These are phyloP conservation scores for Busseola fusca DNA, from an alignment of 2,888 invertebrate genomes.

Conservation along the genomic window DNA sequence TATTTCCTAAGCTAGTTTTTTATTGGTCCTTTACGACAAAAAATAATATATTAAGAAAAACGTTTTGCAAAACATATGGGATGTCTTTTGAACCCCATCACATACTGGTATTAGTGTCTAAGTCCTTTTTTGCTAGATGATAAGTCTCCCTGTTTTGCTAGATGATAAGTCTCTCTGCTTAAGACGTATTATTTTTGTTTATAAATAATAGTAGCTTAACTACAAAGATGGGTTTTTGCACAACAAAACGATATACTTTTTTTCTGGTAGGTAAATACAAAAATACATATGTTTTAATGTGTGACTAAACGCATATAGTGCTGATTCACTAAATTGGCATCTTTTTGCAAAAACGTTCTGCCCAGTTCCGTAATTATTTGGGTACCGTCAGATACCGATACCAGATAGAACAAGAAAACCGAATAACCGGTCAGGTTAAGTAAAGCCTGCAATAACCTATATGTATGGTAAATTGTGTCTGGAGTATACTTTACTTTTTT, in stretches of 20 bases:
- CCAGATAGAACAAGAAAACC: background rate
- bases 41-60: background rate
- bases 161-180: background rate
- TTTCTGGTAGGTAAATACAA: conserved; percentile 14
- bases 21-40: background rate
- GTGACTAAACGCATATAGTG: conserved; percentile 13
- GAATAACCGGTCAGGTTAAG: background rate
- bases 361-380: conserved; percentile 38
- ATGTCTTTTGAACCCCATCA: background rate
- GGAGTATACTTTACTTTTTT: too few relatives aligned
- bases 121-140: background rate
- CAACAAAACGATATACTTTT: conserved; percentile 1
- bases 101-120: background rate
- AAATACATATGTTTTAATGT: conserved; percentile 11
- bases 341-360: conserved; percentile 25
- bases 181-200: background rate
- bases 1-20: background rate
- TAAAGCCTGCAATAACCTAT: too few relatives aligned
- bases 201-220: background rate
- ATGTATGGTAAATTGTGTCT: too few relatives aligned
- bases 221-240: background rate
- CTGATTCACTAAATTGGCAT: conserved; percentile 46
- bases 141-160: background rate
- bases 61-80: background rate
- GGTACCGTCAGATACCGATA: conserved; percentile 4